Base-by-base conservation (phyloP, 2,113 vertebrate genomes). In the Bufo gargarizans region DNA sequence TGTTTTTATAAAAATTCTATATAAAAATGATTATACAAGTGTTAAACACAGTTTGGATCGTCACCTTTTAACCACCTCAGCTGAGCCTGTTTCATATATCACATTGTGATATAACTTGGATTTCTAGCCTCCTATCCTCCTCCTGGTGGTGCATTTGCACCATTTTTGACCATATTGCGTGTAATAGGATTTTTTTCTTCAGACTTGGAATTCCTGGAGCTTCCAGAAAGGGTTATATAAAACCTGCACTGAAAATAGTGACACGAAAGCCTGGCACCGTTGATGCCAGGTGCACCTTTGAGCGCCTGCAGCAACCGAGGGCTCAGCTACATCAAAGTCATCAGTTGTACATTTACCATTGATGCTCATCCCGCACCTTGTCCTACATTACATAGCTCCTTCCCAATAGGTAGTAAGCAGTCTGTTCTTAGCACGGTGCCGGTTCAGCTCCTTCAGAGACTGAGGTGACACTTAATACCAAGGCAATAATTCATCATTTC, bases 211-310 rank as follows among this genome's bases (percentile, higher is more conserved):
- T 90, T 95, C 94, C 93, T 91, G 91, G 94, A 95, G 95, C 95
- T 96, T 96, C 95, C 95, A 94, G 92, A 91, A 94, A 94, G 85
- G 82, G 90, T 91, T 91, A 89, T 93, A 92, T 93, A 94, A 93
- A 94, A 94, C 92, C 94, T 95, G 94, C 95, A 96, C 94, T 95
- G 94, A 95, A 91, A 93, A 49, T 61, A 47, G 72, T 80, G 77
- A 79, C 55, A 74, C 47, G 22, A 74, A 81, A 56, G 12, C 56
- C 43, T 59, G 47, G 67, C 61, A 86, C 43, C 8, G 14, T 76
- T 76, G 4, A 50, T 56, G 22, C 22, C 47, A 12, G 43, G 20
- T 53, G 45, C 56, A 55, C 58, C 63, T 65, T 65, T 55, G 49
- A 83, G 63, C 63, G 33, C 81, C 47, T 69, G 81, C 65, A 33